Percentiles rank a stretch among this genome's conserved stretches.
phyloP scores from a whole-genome alignment of 2,888 invertebrate genomes.

The Hyposoter didymator region DNA sequence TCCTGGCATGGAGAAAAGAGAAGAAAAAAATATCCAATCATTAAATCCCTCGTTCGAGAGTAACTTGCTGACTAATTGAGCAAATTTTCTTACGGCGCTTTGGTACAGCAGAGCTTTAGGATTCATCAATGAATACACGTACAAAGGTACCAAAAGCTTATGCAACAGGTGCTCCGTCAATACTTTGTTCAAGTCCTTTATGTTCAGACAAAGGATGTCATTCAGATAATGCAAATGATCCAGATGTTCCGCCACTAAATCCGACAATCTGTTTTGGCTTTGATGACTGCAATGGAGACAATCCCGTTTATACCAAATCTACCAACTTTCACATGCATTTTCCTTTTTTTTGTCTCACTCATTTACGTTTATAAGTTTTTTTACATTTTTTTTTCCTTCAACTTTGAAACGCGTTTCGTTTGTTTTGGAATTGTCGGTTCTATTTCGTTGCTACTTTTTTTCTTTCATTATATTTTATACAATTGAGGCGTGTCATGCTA shows the following conservation, averaged over 20 bases:
- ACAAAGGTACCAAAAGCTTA: slow-evolving; percentile 95
- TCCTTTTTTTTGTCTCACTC: not conserved
- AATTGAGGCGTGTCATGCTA: not conserved
- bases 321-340: not conserved
- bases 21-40: not conserved
- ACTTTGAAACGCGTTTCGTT: not conserved
- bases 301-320: not conserved
- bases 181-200: slow-evolving; percentile 96
- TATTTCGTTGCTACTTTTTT: not conserved
- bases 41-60: not conserved
- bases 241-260: slow-evolving; percentile 97
- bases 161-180: slow-evolving; percentile 97
- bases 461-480: not conserved
- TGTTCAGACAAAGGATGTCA: slow-evolving; percentile 96
- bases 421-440: not conserved
- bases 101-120: slow-evolving; percentile 77
- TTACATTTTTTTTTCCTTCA: not conserved
- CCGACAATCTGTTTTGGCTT: slow-evolving; percentile 95
- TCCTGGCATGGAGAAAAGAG: slow-evolving; percentile 72
- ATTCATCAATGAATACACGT: slow-evolving; percentile 94
- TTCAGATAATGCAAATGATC: slow-evolving; percentile 99
- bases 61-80: not conserved
- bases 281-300: slow-evolving; percentile 90
- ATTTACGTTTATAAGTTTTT: not conserved
- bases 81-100: slow-evolving; percentile 75